Evolutionary conservation across 2,797 vertebrate genomes (phyloP).

Genomic region (Gobio occitaniae): DNA sequence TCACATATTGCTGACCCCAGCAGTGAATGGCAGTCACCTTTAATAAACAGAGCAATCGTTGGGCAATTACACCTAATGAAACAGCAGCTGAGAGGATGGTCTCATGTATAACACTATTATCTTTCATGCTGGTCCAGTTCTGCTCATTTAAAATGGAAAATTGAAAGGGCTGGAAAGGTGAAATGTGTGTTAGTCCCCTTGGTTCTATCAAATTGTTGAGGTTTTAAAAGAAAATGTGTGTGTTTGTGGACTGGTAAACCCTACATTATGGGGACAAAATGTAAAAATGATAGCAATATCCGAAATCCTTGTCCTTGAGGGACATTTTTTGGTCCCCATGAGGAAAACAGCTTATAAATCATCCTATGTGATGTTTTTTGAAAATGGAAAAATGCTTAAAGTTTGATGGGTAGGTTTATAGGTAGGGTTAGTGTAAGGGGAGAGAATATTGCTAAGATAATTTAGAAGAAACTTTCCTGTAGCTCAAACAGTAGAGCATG

Average conservation of each 20-base stretch:
- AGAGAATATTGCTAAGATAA: no score
- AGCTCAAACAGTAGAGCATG: no score
- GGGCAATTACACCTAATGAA: constrained; percentile 81
- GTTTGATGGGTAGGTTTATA: no score
- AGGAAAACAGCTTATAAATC: no score
- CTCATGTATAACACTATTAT: constrained; percentile 63
- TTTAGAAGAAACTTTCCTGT: no score
- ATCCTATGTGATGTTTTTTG: no score
- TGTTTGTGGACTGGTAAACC: not conserved
- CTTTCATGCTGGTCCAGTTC: constrained; percentile 61
- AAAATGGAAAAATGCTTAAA: no score
- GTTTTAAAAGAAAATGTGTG: not conserved
- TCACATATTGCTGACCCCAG: constrained; percentile 69
- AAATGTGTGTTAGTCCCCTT: not conserved
- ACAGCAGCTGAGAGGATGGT: constrained; percentile 71
- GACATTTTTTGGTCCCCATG: no score
- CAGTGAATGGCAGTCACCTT: constrained; percentile 64
- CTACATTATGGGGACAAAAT: no score
- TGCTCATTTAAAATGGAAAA: constrained; percentile 55
- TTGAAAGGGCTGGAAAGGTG: constrained; percentile 41
- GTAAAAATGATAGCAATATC: no score
- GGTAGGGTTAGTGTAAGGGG: no score
- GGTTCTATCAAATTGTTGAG: not conserved
- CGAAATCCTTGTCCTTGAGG: no score
- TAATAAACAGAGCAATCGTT: constrained; percentile 79